These are phyloP conservation scores for Carettochelys insculpta DNA, from an alignment of 2,113 vertebrate species.

Conservation along the genomic window DNA sequence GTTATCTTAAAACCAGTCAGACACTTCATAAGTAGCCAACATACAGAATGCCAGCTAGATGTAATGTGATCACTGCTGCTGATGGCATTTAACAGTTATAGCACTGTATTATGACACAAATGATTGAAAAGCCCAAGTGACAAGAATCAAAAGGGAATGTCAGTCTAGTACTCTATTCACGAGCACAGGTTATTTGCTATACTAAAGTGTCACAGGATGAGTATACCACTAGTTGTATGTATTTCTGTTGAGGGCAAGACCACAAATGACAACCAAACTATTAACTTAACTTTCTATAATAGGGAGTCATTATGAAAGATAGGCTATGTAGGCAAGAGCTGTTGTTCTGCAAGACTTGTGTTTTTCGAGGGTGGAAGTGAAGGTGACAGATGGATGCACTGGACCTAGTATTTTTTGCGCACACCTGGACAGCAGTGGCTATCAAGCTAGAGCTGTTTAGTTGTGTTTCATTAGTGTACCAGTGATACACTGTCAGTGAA, in stretches of 20 bases:
- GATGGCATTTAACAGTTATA: not conserved
- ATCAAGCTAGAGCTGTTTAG: not conserved
- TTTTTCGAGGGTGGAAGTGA: not conserved
- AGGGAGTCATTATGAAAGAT: not conserved
- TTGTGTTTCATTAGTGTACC: not conserved
- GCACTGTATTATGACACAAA: not conserved
- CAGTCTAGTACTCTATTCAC: not conserved
- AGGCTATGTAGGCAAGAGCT: not conserved
- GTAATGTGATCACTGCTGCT: not conserved
- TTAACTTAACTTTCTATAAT: not conserved
- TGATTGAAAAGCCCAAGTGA: no score
- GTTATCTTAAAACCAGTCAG: not conserved
- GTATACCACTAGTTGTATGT: constrained; percentile 1
- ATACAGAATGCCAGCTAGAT: not conserved
- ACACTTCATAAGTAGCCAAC: not conserved
- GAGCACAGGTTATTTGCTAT: constrained; percentile 16
- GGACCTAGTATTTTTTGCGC: not conserved
- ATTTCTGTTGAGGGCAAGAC: not conserved
- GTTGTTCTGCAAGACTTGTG: not conserved
- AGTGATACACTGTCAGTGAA: not conserved
- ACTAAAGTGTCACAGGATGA: not conserved
- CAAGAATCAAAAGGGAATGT: not conserved
- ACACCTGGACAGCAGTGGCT: not conserved
- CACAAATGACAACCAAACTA: not conserved
- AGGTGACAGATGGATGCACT: not conserved